These are phyloP conservation scores for Drosophila cognata DNA, from an alignment of 2,888 invertebrate genomes.

Conservation along the genomic window DNA sequence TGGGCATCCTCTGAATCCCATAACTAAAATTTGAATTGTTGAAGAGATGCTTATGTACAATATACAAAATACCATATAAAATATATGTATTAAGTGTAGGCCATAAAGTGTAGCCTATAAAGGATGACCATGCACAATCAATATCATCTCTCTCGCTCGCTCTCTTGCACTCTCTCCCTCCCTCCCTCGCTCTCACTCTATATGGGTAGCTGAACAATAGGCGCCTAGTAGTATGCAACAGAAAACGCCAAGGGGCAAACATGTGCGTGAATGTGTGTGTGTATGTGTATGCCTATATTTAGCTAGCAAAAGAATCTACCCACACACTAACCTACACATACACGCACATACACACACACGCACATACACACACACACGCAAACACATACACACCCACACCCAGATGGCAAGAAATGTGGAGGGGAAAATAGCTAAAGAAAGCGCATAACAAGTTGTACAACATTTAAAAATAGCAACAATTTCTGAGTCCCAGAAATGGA, in stretches of 20 bases:
- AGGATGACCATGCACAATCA: conserved; percentile 49
- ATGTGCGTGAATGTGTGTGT: conserved; percentile 11
- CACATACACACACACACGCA: conserved; percentile 6
- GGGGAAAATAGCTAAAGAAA: conserved; percentile 23
- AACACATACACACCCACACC: background rate
- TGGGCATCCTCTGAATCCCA: conserved; percentile 2
- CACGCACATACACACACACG: background rate
- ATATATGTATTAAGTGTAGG: conserved; percentile 3
- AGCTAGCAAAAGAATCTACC: conserved; percentile 29
- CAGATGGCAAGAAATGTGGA: background rate
- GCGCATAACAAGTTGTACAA: conserved; percentile 15
- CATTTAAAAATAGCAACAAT: conserved; percentile 62
- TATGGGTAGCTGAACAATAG: conserved; percentile 25
- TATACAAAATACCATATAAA: conserved; percentile 1
- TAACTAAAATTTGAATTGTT: conserved; percentile 23
- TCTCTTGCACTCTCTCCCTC: background rate
- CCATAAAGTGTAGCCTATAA: conserved; percentile 18
- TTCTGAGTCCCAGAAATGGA: conserved; percentile 43
- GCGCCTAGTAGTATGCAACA: conserved; percentile 55
- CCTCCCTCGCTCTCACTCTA: background rate
- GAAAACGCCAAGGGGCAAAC: conserved; percentile 54
- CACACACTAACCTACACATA: conserved; percentile 8
- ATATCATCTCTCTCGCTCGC: conserved; percentile 33
- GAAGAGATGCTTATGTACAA: conserved; percentile 18
- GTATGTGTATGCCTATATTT: conserved; percentile 57